These are phyloP conservation scores for Selenia dentaria DNA, from an alignment of 2,888 invertebrate genomes.

Conservation along the genomic window DNA sequence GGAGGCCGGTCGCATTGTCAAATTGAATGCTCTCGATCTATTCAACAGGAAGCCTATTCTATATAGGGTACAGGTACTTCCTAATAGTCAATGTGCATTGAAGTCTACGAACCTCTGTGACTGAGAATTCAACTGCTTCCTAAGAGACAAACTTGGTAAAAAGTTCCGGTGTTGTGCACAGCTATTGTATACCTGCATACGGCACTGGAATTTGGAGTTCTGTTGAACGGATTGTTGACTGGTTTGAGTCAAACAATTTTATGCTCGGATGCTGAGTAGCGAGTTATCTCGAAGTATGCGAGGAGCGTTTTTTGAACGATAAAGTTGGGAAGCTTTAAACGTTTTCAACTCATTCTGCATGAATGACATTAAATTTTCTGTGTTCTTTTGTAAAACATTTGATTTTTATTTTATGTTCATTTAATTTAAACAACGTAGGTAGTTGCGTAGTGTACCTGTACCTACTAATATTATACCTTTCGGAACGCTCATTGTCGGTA, in stretches of 20 bases:
- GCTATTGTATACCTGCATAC: constrained; percentile 38
- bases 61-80: neutral
- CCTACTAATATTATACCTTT: too few relatives aligned
- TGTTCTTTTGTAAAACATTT: too few relatives aligned
- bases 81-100: constrained; percentile 16
- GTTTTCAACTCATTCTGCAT: too few relatives aligned
- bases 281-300: constrained; percentile 16
- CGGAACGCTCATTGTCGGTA: too few relatives aligned
- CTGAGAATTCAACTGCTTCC: constrained; percentile 12
- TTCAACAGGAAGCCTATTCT: constrained; percentile 12
- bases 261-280: constrained; percentile 8
- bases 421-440: too few relatives aligned
- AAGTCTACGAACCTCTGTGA: constrained; percentile 15
- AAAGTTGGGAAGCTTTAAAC: constrained; percentile 9
- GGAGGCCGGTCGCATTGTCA: constrained; percentile 22
- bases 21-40: constrained; percentile 18
- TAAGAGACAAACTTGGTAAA: constrained; percentile 2
- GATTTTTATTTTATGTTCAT: too few relatives aligned
- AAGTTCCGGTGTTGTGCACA: neutral
- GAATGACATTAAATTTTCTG: too few relatives aligned
- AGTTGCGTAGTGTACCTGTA: too few relatives aligned
- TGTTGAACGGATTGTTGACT: constrained; percentile 7
- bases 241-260: constrained; percentile 17
- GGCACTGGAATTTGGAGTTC: neutral
- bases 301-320: constrained; percentile 11